Evolutionary conservation across 1,140 invertebrate genomes (phyloP).

Genomic region (Ptiloglossa arizonensis): DNA sequence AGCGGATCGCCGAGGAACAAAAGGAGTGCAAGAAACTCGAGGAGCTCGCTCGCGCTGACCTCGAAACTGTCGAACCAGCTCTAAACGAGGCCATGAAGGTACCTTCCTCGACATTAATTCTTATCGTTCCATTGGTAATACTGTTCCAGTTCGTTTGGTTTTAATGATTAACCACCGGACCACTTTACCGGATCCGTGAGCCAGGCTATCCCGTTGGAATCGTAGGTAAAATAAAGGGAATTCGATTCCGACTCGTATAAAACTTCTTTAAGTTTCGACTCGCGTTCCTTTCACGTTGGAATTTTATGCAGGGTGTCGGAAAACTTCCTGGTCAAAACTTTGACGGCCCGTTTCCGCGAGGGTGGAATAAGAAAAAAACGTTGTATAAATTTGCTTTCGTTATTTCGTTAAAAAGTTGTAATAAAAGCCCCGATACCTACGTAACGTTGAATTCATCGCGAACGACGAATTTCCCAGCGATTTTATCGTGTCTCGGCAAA

Average conservation of each 20-base stretch:
- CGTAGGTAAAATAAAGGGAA: constrained; percentile 3
- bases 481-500: background rate
- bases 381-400: constrained; percentile 11
- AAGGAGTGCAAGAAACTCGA: constrained; percentile 90
- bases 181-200: background rate
- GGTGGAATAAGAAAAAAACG: background rate
- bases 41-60: constrained; percentile 89
- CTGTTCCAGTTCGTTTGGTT: constrained; percentile 12
- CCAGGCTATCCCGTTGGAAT: background rate
- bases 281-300: background rate
- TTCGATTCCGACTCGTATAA: background rate
- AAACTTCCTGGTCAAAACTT: background rate
- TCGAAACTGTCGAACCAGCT: constrained; percentile 92
- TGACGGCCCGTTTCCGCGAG: too few relatives aligned
- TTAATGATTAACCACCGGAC: constrained; percentile 9
- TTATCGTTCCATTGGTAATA: background rate
- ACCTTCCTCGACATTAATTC: background rate
- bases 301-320: background rate
- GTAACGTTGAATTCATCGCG: background rate
- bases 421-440: too few relatives aligned
- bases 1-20: constrained; percentile 90
- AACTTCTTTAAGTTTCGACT: constrained; percentile 1
- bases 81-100: constrained; percentile 91
- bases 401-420: constrained; percentile 7
- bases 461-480: background rate